Evolutionary conservation across 2,888 invertebrate species (phyloP).

Genomic region (Ophioninae sp.): DNA sequence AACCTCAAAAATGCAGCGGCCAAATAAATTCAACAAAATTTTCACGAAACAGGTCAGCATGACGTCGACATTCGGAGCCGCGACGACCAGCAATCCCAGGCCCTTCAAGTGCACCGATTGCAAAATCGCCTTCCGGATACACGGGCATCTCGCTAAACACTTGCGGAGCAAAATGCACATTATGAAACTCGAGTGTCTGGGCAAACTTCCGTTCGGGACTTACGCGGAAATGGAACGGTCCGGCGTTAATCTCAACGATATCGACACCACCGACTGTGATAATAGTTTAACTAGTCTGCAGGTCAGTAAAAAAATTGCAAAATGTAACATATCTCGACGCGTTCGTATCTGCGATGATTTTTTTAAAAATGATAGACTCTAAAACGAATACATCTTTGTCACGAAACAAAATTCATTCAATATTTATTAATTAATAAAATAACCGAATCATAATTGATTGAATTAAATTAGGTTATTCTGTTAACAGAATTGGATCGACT

Average conservation of each 20-base stretch:
- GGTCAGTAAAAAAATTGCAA: slow-evolving; percentile 79
- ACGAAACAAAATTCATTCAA: too few species aligned
- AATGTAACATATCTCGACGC: neutral
- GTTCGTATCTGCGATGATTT: too few species aligned
- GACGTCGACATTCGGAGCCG: slow-evolving; percentile 92
- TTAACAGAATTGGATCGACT: too few species aligned
- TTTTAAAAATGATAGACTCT: too few species aligned
- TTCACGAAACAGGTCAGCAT: slow-evolving; percentile 84
- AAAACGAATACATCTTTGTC: too few species aligned
- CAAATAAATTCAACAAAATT: neutral
- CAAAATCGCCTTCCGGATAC: slow-evolving; percentile 97
- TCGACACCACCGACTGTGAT: slow-evolving; percentile 98
- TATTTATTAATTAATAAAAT: too few species aligned
- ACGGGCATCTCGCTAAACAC: slow-evolving; percentile 98
- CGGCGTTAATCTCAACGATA: slow-evolving; percentile 94
- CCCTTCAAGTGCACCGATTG: slow-evolving; percentile 98
- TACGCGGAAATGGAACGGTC: slow-evolving; percentile 96
- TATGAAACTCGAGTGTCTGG: slow-evolving; percentile 94
- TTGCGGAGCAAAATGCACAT: slow-evolving; percentile 98
- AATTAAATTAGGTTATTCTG: too few species aligned
- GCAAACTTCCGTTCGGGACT: slow-evolving; percentile 96
- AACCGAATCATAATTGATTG: too few species aligned
- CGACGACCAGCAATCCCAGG: slow-evolving; percentile 94
- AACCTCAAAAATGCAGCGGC: too few species aligned
- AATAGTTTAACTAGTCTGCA: slow-evolving; percentile 94